These are phyloP conservation scores for Listronotus bonariensis DNA, from an alignment of 1,140 invertebrate genomes.

Conservation along the genomic window DNA sequence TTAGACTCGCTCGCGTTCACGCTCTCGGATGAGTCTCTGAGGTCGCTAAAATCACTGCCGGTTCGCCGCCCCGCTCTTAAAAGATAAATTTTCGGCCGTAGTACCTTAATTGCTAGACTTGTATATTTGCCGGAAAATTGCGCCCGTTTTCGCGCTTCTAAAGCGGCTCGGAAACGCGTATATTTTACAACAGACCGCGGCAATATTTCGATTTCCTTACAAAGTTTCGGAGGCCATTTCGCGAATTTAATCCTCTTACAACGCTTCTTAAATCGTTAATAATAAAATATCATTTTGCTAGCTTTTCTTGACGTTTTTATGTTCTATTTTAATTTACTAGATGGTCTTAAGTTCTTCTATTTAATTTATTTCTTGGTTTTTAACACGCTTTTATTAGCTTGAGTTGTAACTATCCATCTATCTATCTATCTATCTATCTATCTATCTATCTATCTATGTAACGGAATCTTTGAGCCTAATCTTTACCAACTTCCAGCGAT, in stretches of 20 bases:
- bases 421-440: too few species aligned
- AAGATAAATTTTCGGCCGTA: conserved; percentile 12
- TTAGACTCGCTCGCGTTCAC: background rate
- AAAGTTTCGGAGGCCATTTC: background rate
- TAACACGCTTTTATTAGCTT: too few species aligned
- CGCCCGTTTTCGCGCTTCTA: background rate
- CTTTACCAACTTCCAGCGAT: too few species aligned
- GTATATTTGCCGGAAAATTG: conserved; percentile 22
- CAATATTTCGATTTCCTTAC: conserved; percentile 11
- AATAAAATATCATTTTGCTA: conserved; percentile 30
- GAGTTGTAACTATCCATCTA: too few species aligned
- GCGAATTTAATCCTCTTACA: conserved; percentile 37
- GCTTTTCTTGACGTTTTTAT: too few species aligned
- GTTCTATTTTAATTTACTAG: too few species aligned
- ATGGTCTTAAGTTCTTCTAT: too few species aligned
- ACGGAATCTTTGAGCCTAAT: too few species aligned
- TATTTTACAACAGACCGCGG: conserved; percentile 10
- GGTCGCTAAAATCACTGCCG: conserved; percentile 1
- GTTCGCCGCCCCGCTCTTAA: background rate
- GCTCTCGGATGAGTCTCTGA: conserved; percentile 3
- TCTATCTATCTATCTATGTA: too few species aligned
- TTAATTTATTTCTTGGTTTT: too few species aligned
- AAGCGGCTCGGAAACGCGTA: background rate
- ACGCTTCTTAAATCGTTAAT: conserved; percentile 31
- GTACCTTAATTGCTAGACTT: conserved; percentile 16